These are phyloP conservation scores for Saccopteryx leptura DNA, from an alignment of 2,113 vertebrate genomes.

Conservation along the genomic window DNA sequence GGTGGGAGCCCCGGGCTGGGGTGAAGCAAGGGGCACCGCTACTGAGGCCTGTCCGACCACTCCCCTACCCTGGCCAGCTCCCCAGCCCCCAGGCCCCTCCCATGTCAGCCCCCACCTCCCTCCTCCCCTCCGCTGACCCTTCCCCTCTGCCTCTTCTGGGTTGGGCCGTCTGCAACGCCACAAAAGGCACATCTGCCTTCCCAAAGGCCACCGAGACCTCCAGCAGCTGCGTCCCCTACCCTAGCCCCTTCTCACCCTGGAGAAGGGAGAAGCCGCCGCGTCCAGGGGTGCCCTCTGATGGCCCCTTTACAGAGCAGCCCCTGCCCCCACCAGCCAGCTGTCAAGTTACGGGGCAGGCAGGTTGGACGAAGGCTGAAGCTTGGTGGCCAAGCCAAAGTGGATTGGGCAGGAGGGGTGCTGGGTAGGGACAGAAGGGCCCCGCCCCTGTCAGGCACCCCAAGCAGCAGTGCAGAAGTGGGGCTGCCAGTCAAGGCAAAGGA, in stretches of 20 bases:
- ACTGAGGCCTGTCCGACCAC: not conserved
- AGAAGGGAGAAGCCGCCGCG: conserved; percentile 25
- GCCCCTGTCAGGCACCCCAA: not conserved
- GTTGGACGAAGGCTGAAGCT: conserved; percentile 77
- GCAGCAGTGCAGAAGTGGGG: not conserved
- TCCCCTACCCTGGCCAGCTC: not conserved
- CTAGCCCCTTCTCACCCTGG: not conserved
- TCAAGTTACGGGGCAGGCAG: conserved; percentile 76
- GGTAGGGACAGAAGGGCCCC: not conserved
- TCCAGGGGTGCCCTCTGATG: conserved; percentile 5
- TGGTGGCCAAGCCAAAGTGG: not conserved
- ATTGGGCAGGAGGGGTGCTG: not conserved
- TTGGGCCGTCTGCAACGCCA: not conserved
- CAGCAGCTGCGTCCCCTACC: not conserved
- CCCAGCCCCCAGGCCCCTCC: not conserved
- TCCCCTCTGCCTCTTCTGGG: conserved; percentile 41
- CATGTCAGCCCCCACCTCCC: not conserved
- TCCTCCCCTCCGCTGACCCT: conserved; percentile 43
- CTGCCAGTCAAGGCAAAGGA: not conserved
- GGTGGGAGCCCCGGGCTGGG: not conserved
- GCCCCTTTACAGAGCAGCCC: conserved; percentile 71
- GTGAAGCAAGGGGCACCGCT: not conserved
- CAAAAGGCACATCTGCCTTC: not conserved
- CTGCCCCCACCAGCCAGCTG: conserved; percentile 67
- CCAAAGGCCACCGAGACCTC: not conserved